Conservation (phyloP, 2,888 invertebrate genomes). For the Caenorhabditis doughertyi region DNA sequence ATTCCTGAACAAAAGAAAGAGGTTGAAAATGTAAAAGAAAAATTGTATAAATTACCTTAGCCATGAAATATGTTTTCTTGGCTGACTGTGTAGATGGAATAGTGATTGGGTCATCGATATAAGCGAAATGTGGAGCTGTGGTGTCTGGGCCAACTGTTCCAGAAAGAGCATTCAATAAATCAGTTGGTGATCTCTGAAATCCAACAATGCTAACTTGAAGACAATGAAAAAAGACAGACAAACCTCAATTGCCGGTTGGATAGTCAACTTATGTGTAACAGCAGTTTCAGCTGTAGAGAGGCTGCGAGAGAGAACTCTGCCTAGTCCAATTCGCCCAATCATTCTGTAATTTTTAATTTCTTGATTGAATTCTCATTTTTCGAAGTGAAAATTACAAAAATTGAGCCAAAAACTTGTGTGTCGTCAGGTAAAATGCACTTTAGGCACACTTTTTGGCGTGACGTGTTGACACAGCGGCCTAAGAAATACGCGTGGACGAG, state of each 20-base stretch:
- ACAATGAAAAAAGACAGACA: not conserved
- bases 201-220: not conserved
- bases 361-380: not conserved
- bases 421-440: not conserved
- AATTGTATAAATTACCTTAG: conserved; percentile 65
- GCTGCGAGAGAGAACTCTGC: conserved; percentile 35
- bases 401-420: not conserved
- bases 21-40: not conserved
- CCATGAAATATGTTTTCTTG: conserved; percentile 76
- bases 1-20: conserved; percentile 68
- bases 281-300: conserved; percentile 34
- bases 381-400: not conserved
- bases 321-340: conserved; percentile 51
- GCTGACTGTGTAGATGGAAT: conserved; percentile 75
- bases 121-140: conserved; percentile 92
- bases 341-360: conserved; percentile 7
- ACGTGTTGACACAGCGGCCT: conserved; percentile 23
- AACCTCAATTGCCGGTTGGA: conserved; percentile 56
- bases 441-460: not conserved
- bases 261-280: conserved; percentile 35
- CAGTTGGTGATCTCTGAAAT: conserved; percentile 89
- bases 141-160: conserved; percentile 89
- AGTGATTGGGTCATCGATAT: conserved; percentile 91
- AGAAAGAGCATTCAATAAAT: conserved; percentile 89
- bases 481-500: conserved; percentile 16